Evolutionary conservation across 2,797 vertebrate genomes (phyloP), one percentile per base, ranked within the genome.

Genomic region (Channallabes apus): DNA sequence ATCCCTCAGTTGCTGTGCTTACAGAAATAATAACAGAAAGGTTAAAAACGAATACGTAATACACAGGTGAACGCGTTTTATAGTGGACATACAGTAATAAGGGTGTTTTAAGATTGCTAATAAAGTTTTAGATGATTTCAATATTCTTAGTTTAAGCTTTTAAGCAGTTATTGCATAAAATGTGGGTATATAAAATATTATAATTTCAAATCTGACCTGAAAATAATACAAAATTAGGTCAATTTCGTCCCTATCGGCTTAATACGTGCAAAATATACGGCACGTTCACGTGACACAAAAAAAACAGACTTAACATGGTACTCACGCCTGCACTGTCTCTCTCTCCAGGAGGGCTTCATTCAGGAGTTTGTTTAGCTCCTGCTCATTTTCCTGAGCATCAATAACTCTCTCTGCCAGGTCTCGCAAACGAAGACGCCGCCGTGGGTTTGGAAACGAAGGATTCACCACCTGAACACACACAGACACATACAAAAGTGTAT

Each of bases 381-480:
- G 97, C 82, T 99, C 97, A 0, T 98, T 97, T 92, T 99, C 96
- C 0, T 97, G 97, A 64, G 97, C 97, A 0, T 98, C 97, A 0
- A 97, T 96, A 87, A 98, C 97, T 0, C 97, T 91, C 89, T 98
- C 97, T 0, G 97, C 97, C 91, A 99, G 90, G 90, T 98, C 97
- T 68, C 96, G 93, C 38, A 99, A 93, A 5, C 97, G 96, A 84
- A 98, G 93, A 24, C 97, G 94, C 64, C 97, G 93, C 24, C 96
- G 96, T 0, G 97, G 97, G 92, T 99, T 98, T 59, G 97, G 97
- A 71, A 99, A 99, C 0, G 97, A 97, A 0, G 98, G 97, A 83
- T 98, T 98, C 88, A 97, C 97, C 0, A 96, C 97, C 98, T 99
- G 51, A 12, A 4, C 64, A 24, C 62, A 77, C 27, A 87, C 59